Base-by-base conservation (phyloP, 1,140 invertebrate species). In the Caenorhabditis inopinata region DNA sequence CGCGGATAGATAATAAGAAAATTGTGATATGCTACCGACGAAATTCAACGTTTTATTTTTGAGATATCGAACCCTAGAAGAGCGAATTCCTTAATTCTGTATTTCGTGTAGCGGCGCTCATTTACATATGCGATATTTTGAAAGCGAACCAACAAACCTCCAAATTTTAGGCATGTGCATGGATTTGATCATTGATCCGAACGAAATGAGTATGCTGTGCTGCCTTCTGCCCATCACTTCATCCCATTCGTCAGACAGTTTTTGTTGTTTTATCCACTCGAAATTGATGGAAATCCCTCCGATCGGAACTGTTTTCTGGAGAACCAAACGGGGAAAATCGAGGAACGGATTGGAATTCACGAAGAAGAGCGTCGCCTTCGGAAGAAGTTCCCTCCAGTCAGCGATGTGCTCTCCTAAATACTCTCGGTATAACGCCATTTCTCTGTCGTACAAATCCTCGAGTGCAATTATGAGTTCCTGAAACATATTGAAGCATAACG, bases 161-260 rank as follows among this genome's bases (percentile, higher is more conserved):
- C 62, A 74, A 21, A n/a, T 45, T n/a, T 51, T 25, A 2, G 82
- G 82, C 81, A 83, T 83, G 23, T 79, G n/a, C 12, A 14, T 76
- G 14, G 51, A 75, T 25, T 83, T 78, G 23, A 77, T 78, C n/a
- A 83, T 68, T n/a, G 82, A 83, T 29, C 82, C 82, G 42, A 83
- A 83, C 12, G 82, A 83, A 14, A 83, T 83, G 14, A 83, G 38
- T 14, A 83, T 77, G n/a, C 18, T 68, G 0, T 80, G 14, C 9
- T 21, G 7, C 11, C 80, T 51, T 46, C 27, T 38, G 9, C 80
- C 35, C 42, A 81, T 16, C 27, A 81, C 48, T 9, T 81, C 5
- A 14, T 53, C 45, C 81, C 81, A 82, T 23, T 53, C 49, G 7
- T n/a, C 7, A 3, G 49, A n/a, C 7, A 47, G 27, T 18, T 47